These are phyloP conservation scores for Tolypeutes matacus DNA, from an alignment of 2,797 vertebrate species.

Conservation along the genomic window DNA sequence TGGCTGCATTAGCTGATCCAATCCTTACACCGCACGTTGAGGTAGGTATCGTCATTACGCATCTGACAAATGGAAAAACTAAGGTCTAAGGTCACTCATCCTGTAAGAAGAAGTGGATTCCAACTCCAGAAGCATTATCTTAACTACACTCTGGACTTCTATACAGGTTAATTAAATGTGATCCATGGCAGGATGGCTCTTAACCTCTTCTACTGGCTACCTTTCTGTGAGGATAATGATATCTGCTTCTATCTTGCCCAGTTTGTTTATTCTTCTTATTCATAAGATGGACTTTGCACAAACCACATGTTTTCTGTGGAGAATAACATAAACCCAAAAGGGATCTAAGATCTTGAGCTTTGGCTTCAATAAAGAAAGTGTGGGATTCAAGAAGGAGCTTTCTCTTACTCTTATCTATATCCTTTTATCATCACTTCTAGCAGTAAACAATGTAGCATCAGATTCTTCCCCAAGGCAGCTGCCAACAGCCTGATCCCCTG, in stretches of 20 bases:
- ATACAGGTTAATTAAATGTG: background rate
- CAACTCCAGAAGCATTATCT: background rate
- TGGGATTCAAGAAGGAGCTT: background rate
- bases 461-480: background rate
- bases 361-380: slow-evolving; percentile 50
- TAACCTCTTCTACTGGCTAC: background rate
- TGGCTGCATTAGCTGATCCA: background rate
- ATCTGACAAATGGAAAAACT: slow-evolving; percentile 3
- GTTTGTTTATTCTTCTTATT: background rate
- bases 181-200: background rate
- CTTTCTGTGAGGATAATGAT: background rate
- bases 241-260: slow-evolving; percentile 20
- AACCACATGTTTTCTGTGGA: background rate
- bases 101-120: background rate
- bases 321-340: slow-evolving; percentile 32
- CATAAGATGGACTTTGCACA: slow-evolving; percentile 15
- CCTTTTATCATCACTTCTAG: slow-evolving; percentile 13
- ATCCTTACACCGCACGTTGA: background rate
- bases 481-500: background rate
- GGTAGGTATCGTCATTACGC: background rate
- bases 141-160: background rate
- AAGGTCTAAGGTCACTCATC: background rate
- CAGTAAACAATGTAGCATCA: background rate
- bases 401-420: background rate
- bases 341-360: background rate